phyloP scores from a whole-genome alignment of 35 echinoderm and acorn worm genomes.

The Apostichopus californicus region DNA sequence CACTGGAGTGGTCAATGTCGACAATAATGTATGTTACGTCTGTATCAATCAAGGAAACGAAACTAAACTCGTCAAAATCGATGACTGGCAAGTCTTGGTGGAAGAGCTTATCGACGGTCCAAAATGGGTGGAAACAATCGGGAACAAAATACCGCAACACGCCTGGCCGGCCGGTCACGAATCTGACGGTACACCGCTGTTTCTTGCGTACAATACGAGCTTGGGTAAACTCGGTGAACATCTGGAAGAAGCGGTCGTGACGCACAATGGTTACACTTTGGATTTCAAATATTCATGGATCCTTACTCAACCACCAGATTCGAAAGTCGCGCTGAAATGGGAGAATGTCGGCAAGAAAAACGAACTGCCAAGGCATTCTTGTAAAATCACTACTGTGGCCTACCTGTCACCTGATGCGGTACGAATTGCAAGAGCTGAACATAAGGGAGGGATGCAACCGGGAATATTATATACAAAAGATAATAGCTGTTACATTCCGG shows the following conservation, averaged over 20 bases:
- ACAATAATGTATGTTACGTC: constrained; percentile 40
- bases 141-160: constrained; percentile 37
- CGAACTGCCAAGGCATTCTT: not conserved
- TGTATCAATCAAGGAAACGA: constrained; percentile 40
- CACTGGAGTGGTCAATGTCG: constrained; percentile 29
- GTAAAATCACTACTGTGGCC: constrained; percentile 42
- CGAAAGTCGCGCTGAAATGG: constrained; percentile 34
- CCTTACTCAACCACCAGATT: constrained; percentile 17
- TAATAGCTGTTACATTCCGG: constrained; percentile 34
- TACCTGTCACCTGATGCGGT: constrained; percentile 34
- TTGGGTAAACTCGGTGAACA: constrained; percentile 33
- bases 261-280: constrained; percentile 32
- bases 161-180: constrained; percentile 46
- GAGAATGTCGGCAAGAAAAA: constrained; percentile 25
- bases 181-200: constrained; percentile 20
- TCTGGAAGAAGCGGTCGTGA: not conserved
- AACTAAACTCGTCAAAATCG: constrained; percentile 15
- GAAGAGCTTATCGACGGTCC: constrained; percentile 11
- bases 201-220: constrained; percentile 43
- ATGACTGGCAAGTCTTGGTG: constrained; percentile 44
- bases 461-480: constrained; percentile 30
- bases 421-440: constrained; percentile 37
- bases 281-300: constrained; percentile 37
- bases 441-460: constrained; percentile 30
- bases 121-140: constrained; percentile 50